Conservation (phyloP, 2,113 vertebrate genomes). For the Spea bombifrons region DNA sequence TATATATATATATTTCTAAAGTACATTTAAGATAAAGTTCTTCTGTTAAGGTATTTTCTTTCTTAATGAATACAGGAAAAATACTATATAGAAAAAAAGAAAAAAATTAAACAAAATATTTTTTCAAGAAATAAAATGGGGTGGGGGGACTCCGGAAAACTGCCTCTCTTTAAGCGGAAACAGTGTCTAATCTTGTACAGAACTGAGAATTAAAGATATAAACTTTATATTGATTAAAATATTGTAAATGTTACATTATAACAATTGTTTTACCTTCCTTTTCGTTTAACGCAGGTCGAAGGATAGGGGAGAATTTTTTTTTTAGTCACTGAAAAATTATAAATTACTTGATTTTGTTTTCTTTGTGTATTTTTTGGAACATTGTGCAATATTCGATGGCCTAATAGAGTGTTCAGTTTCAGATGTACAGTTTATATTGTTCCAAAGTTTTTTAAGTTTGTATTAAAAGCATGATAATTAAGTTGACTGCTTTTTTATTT, state of each 20-base stretch:
- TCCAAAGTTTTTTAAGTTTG: constrained; percentile 87
- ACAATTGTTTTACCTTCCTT: constrained; percentile 52
- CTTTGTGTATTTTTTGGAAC: constrained; percentile 77
- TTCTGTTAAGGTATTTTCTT: constrained; percentile 71
- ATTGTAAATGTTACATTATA: constrained; percentile 54
- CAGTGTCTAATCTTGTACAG: constrained; percentile 54
- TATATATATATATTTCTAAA: constrained; percentile 74
- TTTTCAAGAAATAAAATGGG: constrained; percentile 57
- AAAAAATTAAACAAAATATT: constrained; percentile 53
- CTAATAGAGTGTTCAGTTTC: constrained; percentile 76
- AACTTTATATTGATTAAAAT: constrained; percentile 38
- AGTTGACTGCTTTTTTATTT: background rate
- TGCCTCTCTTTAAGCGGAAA: constrained; percentile 39
- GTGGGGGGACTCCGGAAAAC: constrained; percentile 9
- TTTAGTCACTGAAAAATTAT: constrained; percentile 46
- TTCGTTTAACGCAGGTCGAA: constrained; percentile 48
- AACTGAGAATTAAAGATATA: constrained; percentile 49
- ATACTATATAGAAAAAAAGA: constrained; percentile 73
- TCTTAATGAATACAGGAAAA: constrained; percentile 72
- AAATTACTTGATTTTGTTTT: constrained; percentile 51
- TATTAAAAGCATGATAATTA: constrained; percentile 83
- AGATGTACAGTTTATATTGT: constrained; percentile 87
- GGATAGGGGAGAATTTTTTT: constrained; percentile 51
- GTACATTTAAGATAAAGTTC: constrained; percentile 65
- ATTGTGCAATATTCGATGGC: constrained; percentile 81